Percentiles rank a stretch among this genome's conserved stretches.
phyloP scores from a whole-genome alignment of 2,797 vertebrate species.

The Eulemur coronatus region DNA sequence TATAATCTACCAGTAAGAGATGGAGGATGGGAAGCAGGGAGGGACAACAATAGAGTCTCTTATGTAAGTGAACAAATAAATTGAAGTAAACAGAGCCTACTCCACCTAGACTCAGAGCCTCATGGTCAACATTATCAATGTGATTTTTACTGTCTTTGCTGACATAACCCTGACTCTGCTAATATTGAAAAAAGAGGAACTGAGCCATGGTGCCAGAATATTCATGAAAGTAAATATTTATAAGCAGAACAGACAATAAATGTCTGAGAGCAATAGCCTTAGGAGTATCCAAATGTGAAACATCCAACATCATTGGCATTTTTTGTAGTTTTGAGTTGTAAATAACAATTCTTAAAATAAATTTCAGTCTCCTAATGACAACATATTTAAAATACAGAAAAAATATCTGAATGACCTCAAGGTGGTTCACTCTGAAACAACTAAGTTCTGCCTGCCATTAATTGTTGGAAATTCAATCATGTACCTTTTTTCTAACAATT shows the following conservation, averaged over 20 bases:
- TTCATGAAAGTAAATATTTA: constrained; percentile 70
- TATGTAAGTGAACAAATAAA: constrained; percentile 32
- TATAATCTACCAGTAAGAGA: constrained; percentile 39
- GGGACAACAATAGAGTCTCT: background rate
- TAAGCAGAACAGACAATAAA: constrained; percentile 67
- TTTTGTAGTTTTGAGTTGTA: constrained; percentile 52
- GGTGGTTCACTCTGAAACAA: constrained; percentile 52
- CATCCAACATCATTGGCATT: constrained; percentile 28
- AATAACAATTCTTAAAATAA: constrained; percentile 68
- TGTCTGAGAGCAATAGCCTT: constrained; percentile 45
- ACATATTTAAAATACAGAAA: constrained; percentile 46
- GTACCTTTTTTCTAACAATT: background rate
- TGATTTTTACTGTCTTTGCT: constrained; percentile 58
- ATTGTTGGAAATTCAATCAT: background rate
- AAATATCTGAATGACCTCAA: constrained; percentile 7
- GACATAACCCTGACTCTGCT: constrained; percentile 39
- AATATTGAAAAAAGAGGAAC: constrained; percentile 44
- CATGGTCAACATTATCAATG: constrained; percentile 37
- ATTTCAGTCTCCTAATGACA: constrained; percentile 34
- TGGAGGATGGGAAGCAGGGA: background rate
- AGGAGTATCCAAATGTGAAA: constrained; percentile 55
- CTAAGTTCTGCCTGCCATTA: background rate
- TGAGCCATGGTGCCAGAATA: constrained; percentile 28
- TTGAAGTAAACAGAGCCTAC: constrained; percentile 36
- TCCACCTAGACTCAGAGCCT: background rate